Conservation (phyloP, 1,140 invertebrate species). For the Ephestia elutella region DNA sequence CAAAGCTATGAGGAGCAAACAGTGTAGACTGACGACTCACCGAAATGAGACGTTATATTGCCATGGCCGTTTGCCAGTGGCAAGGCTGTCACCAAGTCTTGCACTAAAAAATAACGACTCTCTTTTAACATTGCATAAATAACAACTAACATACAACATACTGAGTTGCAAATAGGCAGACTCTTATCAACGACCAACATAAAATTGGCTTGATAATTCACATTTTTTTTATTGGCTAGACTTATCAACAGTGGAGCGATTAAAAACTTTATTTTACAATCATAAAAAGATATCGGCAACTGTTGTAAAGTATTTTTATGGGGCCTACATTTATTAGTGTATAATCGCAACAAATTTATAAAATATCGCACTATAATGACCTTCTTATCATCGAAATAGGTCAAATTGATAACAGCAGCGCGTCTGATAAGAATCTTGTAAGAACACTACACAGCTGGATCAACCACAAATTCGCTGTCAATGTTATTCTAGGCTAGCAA, state of each 20-base stretch:
- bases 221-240: constrained; percentile 1
- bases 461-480: constrained; percentile 47
- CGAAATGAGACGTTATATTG: constrained; percentile 72
- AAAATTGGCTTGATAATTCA: not conserved
- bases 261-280: constrained; percentile 3
- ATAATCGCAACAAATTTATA: not conserved
- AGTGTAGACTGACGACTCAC: constrained; percentile 70
- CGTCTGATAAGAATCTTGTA: constrained; percentile 68
- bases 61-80: constrained; percentile 73
- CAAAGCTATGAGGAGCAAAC: constrained; percentile 62
- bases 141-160: constrained; percentile 21
- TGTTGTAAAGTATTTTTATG: not conserved
- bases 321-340: not conserved
- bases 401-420: constrained; percentile 61
- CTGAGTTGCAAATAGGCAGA: not conserved
- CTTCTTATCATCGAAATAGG: constrained; percentile 48
- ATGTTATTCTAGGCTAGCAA: constrained; percentile 63
- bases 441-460: constrained; percentile 47
- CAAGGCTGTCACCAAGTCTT: constrained; percentile 75
- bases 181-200: not conserved
- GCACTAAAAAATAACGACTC: constrained; percentile 74
- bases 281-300: not conserved
- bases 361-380: constrained; percentile 27
- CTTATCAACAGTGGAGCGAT: constrained; percentile 28
- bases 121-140: constrained; percentile 68